Evolutionary conservation across 2,888 invertebrate species (phyloP).

Genomic region (Gastracanthus pulcherrimus): DNA sequence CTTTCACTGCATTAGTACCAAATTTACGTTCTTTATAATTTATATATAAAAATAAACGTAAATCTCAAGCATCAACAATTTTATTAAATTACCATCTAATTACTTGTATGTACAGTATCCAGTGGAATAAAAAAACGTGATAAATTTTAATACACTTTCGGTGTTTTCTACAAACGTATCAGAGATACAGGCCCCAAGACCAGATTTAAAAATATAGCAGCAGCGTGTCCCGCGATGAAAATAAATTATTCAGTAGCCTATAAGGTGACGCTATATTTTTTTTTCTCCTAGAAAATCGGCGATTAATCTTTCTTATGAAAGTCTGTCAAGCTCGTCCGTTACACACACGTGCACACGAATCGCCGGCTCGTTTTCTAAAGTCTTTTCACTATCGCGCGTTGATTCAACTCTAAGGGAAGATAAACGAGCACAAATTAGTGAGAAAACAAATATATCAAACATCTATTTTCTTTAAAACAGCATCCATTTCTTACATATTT

Average conservation of each 20-base stretch:
- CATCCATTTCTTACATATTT: no score
- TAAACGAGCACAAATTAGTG: slow-evolving; percentile 7
- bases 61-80: neutral
- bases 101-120: neutral
- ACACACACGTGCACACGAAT: neutral
- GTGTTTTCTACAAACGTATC: slow-evolving; percentile 1
- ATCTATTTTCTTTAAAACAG: no score
- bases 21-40: no score
- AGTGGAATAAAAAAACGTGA: neutral
- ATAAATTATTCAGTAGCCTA: slow-evolving; percentile 45
- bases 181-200: no score
- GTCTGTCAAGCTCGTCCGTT: slow-evolving; percentile 29
- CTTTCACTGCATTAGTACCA: neutral
- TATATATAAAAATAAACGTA: neutral
- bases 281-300: slow-evolving; percentile 38
- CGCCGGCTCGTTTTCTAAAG: slow-evolving; percentile 22
- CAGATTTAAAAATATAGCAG: slow-evolving; percentile 1
- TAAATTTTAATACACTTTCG: slow-evolving; percentile 38
- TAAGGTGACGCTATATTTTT: slow-evolving; percentile 15
- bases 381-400: neutral
- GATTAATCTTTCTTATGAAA: slow-evolving; percentile 50
- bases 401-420: slow-evolving; percentile 9
- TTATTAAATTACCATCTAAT: neutral
- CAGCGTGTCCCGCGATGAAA: neutral
- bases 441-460: neutral